These are phyloP conservation scores for Fissipunctia ypsillon DNA, from an alignment of 2,888 invertebrate genomes.

Conservation along the genomic window DNA sequence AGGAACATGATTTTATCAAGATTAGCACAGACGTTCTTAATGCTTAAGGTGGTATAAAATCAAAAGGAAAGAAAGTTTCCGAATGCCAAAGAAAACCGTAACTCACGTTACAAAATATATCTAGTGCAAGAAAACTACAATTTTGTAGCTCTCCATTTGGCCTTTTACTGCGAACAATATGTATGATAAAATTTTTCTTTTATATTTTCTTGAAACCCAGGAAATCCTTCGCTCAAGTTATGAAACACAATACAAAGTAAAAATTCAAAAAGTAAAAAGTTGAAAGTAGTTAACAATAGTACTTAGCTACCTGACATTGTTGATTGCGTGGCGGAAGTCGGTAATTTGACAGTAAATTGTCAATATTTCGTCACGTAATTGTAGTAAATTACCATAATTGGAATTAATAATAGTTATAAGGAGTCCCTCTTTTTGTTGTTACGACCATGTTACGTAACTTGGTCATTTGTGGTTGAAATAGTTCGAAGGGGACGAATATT, in stretches of 20 bases:
- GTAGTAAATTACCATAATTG: constrained; percentile 68
- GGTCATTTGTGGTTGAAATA: constrained; percentile 37
- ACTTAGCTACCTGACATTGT: background rate
- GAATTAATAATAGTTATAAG: constrained; percentile 59
- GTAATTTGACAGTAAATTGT: constrained; percentile 68
- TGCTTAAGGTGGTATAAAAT: background rate
- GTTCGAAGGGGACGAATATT: constrained; percentile 14
- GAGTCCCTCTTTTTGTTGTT: constrained; percentile 29
- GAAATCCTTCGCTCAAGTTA: background rate
- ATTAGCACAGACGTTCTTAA: background rate
- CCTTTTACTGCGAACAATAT: constrained; percentile 27
- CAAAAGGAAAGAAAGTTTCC: background rate
- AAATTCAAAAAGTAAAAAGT: constrained; percentile 7
- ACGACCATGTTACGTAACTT: constrained; percentile 27
- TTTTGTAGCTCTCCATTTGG: background rate
- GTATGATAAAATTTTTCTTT: constrained; percentile 35
- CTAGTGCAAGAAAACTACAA: background rate
- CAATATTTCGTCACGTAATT: constrained; percentile 70
- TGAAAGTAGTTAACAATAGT: constrained; percentile 25
- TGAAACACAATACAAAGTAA: constrained; percentile 30
- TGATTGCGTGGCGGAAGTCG: constrained; percentile 61
- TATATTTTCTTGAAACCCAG: constrained; percentile 1
- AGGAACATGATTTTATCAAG: background rate
- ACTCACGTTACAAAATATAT: constrained; percentile 7
- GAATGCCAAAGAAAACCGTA: background rate